Conservation (phyloP, 2,113 vertebrate genomes). For the Sapajus apella region DNA sequence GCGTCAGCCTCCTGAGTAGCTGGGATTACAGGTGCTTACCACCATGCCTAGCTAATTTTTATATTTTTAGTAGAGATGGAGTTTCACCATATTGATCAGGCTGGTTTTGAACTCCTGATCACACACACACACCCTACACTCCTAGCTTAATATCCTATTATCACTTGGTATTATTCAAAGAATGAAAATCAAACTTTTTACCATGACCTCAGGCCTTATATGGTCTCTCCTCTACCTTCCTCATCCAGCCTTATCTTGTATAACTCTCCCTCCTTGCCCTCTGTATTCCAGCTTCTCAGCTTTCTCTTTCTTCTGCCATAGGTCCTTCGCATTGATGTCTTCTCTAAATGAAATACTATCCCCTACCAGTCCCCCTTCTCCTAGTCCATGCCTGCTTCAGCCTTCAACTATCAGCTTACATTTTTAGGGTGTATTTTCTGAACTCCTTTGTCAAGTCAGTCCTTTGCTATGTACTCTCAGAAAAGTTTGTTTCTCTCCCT, state of each 20-base stretch:
- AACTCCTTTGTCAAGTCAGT: constrained; percentile 12
- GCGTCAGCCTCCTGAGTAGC: too few relatives aligned
- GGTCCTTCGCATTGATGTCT: constrained; percentile 9
- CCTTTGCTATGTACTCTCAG: neutral
- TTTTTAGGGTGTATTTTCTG: constrained; percentile 35
- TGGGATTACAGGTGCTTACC: too few relatives aligned
- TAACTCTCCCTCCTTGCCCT: neutral
- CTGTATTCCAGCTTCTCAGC: neutral
- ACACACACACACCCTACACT: neutral
- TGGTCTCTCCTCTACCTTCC: neutral
- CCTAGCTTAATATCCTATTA: neutral
- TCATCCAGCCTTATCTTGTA: neutral
- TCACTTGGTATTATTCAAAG: neutral
- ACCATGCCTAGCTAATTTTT: too few relatives aligned
- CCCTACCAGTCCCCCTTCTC: neutral
- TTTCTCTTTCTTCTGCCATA: neutral
- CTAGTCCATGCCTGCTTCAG: neutral
- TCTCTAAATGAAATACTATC: neutral
- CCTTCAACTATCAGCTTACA: neutral
- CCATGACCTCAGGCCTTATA: neutral
- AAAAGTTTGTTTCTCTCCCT: neutral
- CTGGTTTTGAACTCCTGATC: too few relatives aligned
- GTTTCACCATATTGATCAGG: too few relatives aligned
- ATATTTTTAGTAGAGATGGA: too few relatives aligned
- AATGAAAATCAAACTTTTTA: constrained; percentile 24